Percentiles rank a stretch among this genome's conserved stretches.
phyloP scores from a whole-genome alignment of 2,797 vertebrate genomes.

The Tauraco hartlaubi region DNA sequence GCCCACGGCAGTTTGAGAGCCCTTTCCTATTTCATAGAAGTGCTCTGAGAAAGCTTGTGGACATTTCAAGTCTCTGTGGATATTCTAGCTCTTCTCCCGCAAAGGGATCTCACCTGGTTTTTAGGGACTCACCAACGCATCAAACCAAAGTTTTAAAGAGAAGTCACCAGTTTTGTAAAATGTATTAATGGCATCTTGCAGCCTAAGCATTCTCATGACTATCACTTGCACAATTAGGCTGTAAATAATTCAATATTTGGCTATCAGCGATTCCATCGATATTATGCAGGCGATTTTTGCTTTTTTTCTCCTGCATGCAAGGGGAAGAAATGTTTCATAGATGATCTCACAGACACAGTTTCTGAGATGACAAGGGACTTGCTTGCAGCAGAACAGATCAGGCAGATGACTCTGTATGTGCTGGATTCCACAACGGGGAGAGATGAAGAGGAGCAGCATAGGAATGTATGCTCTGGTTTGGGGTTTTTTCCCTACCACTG shows the following conservation, averaged over 20 bases:
- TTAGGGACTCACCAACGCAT: background rate
- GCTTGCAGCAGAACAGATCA: background rate
- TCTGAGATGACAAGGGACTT: background rate
- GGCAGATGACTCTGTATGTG: background rate
- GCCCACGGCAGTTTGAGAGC: background rate
- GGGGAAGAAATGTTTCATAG: conserved; percentile 44
- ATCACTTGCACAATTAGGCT: conserved; percentile 10
- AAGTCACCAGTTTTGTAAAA: background rate
- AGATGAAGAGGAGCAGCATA: fast-evolving
- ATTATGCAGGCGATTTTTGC: background rate
- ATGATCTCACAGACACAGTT: background rate
- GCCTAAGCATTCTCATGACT: background rate
- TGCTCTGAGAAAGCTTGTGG: fast-evolving
- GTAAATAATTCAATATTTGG: conserved; percentile 55
- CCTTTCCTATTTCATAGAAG: background rate
- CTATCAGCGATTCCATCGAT: conserved; percentile 16
- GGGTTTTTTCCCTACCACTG: background rate
- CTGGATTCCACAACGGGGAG: background rate
- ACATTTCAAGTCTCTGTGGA: background rate
- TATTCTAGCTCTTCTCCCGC: background rate
- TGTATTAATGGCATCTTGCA: background rate
- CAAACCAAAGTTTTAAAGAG: background rate
- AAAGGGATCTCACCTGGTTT: background rate
- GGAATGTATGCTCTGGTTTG: background rate
- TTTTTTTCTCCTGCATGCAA: background rate